Evolutionary conservation across 37 sponge, comb jelly and placozoan species (phyloP).

Genomic region (Diacarnus erythraeanus): DNA sequence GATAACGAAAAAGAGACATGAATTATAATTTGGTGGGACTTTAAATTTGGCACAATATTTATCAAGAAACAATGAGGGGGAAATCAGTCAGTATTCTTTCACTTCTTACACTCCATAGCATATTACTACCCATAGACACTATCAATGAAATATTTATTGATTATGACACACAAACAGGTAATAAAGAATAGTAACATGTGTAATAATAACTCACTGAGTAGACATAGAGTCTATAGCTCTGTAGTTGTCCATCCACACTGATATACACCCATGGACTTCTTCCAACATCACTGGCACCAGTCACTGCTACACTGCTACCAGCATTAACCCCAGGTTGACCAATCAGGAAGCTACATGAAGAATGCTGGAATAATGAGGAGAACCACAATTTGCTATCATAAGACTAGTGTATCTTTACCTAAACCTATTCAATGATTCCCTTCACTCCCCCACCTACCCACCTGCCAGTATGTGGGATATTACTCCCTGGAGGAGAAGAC

Average conservation of each 20-base stretch:
- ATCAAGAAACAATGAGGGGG: too few species aligned
- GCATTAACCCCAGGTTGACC: slow-evolving; percentile 27
- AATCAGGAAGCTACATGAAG: slow-evolving; percentile 32
- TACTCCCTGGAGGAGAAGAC: background rate
- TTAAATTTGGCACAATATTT: too few species aligned
- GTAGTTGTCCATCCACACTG: slow-evolving; percentile 50
- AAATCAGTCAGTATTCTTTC: too few species aligned
- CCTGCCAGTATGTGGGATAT: slow-evolving; percentile 27
- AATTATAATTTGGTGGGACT: too few species aligned
- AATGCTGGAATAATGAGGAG: background rate
- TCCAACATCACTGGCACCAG: background rate
- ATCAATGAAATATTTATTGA: too few species aligned
- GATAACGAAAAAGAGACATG: too few species aligned
- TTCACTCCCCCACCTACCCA: background rate
- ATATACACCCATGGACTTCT: slow-evolving; percentile 60
- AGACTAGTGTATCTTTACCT: background rate
- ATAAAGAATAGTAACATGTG: too few species aligned
- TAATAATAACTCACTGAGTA: slow-evolving; percentile 81
- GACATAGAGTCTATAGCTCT: slow-evolving; percentile 56
- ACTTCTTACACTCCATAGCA: too few species aligned
- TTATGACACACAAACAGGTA: too few species aligned
- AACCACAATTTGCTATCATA: background rate
- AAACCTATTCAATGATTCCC: too few species aligned
- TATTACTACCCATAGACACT: too few species aligned
- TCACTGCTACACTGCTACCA: background rate